phyloP scores from a whole-genome alignment of 2,113 vertebrate species.

The Zingel zingel region DNA sequence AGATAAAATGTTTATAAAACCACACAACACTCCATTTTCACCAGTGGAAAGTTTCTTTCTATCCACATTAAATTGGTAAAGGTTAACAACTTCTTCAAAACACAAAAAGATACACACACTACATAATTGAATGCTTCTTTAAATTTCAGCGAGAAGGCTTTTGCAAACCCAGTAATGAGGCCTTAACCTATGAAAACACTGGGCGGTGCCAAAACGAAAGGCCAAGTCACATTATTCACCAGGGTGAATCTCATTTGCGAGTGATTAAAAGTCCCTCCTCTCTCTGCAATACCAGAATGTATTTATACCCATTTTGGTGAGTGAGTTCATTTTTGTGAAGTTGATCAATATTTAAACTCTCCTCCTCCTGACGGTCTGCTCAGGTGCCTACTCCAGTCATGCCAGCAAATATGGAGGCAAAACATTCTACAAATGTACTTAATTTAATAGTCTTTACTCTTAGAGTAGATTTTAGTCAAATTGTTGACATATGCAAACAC shows the following conservation, averaged over 20 bases:
- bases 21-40: slow-evolving; percentile 76
- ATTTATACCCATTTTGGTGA: background rate
- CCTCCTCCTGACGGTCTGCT: slow-evolving; percentile 13
- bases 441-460: slow-evolving; percentile 57
- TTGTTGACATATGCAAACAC: slow-evolving; percentile 33
- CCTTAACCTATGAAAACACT: slow-evolving; percentile 55
- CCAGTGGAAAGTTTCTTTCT: slow-evolving; percentile 65
- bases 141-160: slow-evolving; percentile 52
- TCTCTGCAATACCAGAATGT: slow-evolving; percentile 22
- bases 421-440: slow-evolving; percentile 54
- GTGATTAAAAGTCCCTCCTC: slow-evolving; percentile 32
- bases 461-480: slow-evolving; percentile 57
- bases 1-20: slow-evolving; percentile 86
- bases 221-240: slow-evolving; percentile 66
- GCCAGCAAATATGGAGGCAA: slow-evolving; percentile 7
- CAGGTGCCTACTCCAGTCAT: background rate
- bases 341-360: slow-evolving; percentile 22
- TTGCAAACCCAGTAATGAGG: slow-evolving; percentile 40
- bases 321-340: slow-evolving; percentile 1
- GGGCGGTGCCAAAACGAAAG: slow-evolving; percentile 42
- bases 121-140: slow-evolving; percentile 56
- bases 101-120: slow-evolving; percentile 40
- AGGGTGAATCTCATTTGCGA: slow-evolving; percentile 67
- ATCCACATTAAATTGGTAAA: slow-evolving; percentile 64
- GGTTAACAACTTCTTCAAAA: slow-evolving; percentile 58